phyloP scores from a whole-genome alignment of 2,888 invertebrate species.

The Acanthosoma haemorrhoidale region DNA sequence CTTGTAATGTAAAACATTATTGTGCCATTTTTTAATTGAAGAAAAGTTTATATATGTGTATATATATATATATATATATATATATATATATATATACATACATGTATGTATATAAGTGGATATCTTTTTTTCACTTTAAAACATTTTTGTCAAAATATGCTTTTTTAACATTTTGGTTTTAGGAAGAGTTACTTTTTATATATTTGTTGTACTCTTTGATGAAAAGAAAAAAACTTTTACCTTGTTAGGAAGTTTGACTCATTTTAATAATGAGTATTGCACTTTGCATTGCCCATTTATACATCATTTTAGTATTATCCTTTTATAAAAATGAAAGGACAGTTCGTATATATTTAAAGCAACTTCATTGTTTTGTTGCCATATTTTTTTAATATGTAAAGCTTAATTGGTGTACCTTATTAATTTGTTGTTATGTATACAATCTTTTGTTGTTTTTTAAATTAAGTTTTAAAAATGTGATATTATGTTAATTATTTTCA shows the following conservation, averaged over 20 bases:
- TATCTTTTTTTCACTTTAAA: neutral
- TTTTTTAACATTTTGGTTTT: too few relatives aligned
- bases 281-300: too few relatives aligned
- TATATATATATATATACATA: too few relatives aligned
- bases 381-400: conserved; percentile 18
- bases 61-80: too few relatives aligned
- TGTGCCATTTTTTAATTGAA: neutral
- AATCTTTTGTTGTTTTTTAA: neutral
- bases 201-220: too few relatives aligned
- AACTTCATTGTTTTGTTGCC: conserved; percentile 15
- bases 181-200: too few relatives aligned
- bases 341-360: conserved; percentile 6
- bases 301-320: too few relatives aligned
- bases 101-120: neutral
- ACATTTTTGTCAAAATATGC: too few relatives aligned
- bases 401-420: conserved; percentile 2
- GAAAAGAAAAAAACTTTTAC: neutral
- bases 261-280: conserved; percentile 1
- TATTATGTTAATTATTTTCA: neutral
- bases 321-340: too few relatives aligned
- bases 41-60: neutral
- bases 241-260: neutral
- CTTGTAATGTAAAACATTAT: neutral
- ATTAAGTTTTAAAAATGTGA: neutral
- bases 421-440: neutral